Evolutionary conservation across 2,888 invertebrate genomes (phyloP), one percentile per base, ranked within the genome.

Genomic region (Eueremaeus valkanovi): DNA sequence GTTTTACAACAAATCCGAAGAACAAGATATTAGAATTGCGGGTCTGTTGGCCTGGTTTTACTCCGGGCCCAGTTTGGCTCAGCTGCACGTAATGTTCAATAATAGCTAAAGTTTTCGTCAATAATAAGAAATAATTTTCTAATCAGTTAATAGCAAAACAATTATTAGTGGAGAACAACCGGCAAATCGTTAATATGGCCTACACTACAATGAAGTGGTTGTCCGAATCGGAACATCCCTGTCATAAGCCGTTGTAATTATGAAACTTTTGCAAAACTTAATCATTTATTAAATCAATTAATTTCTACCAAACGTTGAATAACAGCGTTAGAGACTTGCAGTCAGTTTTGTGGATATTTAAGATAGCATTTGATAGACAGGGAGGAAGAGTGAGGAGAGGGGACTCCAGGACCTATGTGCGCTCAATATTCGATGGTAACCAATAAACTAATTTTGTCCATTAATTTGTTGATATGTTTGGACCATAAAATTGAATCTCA

Each of bases 161-260:
- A 31, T 63, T 63, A 21, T 36, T 63, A 63, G 63, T 63, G 5
- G 63, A 63, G 33, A 63, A 9, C 36, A 63, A 63, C n/a, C 33
- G 63, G 21, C 63, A 63, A 33, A 29, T 63, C 16, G 63, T 63
- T 13, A 63, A 36, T 63, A 63, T 63, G 63, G 63, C 33, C 63
- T 63, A 63, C 63, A 63, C 63, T 63, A 21, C 63, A 0, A 9
- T 63, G 18, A 63, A 63, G 16, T n/a, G 36, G 63, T 33, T 63
- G 63, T 31, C 63, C 9, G 63, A 63, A 18, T 63, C 63, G 1
- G 33, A 63, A 33, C 33, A 63, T 21, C 63, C 63, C 18, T 63
- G 63, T 63, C 63, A 33, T 63, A 63, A 63, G 21, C 63, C 63
- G 5, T 63, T 63, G 63, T 63, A 36, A 33, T 13, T 11, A 33